A percentile compares a stretch with the other conserved stretches of the same genome.
These are phyloP conservation scores for Cinclus mexicanus DNA, from an alignment of 2,113 vertebrate genomes.

Conservation along the genomic window DNA sequence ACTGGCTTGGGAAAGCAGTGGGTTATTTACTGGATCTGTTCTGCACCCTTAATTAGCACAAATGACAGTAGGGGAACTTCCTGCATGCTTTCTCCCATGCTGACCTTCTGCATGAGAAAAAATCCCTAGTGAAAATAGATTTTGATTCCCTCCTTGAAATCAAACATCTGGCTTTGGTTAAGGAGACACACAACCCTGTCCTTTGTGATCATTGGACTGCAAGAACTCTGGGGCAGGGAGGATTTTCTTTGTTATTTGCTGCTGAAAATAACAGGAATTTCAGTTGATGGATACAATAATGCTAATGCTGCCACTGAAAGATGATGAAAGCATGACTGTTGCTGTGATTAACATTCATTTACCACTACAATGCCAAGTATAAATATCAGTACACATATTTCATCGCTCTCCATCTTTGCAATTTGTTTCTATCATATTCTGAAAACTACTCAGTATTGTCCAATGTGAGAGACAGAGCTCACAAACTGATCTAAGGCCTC, in stretches of 20 bases:
- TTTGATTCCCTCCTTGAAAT: slow-evolving; percentile 30
- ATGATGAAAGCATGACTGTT: not conserved
- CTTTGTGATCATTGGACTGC: not conserved
- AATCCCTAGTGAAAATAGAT: slow-evolving; percentile 36
- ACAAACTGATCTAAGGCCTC: not conserved
- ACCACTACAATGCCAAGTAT: not conserved
- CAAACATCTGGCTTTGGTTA: slow-evolving; percentile 50
- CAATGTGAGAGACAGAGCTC: not conserved
- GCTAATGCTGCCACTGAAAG: not conserved
- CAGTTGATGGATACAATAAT: not conserved
- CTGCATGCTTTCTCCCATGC: slow-evolving; percentile 1
- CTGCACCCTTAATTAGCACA: slow-evolving; percentile 39
- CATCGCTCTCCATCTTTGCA: not conserved
- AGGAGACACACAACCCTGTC: not conserved
- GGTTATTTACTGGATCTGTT: slow-evolving; percentile 24
- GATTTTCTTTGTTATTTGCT: not conserved
- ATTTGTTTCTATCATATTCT: not conserved
- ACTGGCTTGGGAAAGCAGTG: slow-evolving; percentile 28
- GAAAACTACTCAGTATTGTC: not conserved
- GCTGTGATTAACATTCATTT: not conserved
- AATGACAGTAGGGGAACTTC: slow-evolving; percentile 51
- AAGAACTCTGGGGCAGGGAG: not conserved
- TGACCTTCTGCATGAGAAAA: slow-evolving; percentile 38
- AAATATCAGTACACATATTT: not conserved
- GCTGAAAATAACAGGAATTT: not conserved